Evolutionary conservation across 2,113 vertebrate genomes (phyloP), one percentile per base, ranked within the genome.

Genomic region (Gobiocypris rarus): DNA sequence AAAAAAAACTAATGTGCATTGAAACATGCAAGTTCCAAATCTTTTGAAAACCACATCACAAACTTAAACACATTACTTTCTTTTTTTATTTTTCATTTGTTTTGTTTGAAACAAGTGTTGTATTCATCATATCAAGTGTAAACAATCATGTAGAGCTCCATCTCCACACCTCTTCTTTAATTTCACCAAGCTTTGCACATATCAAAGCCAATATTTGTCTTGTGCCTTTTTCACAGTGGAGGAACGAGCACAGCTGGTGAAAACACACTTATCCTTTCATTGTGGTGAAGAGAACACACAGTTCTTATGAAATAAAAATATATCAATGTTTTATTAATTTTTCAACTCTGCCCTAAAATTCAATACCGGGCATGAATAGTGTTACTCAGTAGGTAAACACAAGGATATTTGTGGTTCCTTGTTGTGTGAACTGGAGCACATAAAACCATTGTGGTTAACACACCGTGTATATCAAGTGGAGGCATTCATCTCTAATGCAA

Each of bases 181-280:
- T 69, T 78, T 56, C 43, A 28, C 14, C n/a, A 19, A 26, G 45
- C 43, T 50, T 59, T 61, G 41, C 52, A 61, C 28, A 59, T 31
- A 74, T 34, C 9, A 81, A 85, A 81, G 65, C 24, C 50, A 67
- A 85, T 81, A 85, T 85, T 81, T 65, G 43, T 74, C 19, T 28
- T 45, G 58, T 56, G 9, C 52, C 2, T 52, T 50, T 41, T 52
- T 26, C 45, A 50, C 69, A 81, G 13, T 13, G 31, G 28, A 52
- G 31, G 48, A 50, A 52, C 10, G 24, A 67, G 48, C 14, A 45
- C 65, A 81, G 71, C 74, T 54, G 74, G 74, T 69, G 3, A 41
- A 28, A 26, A 63, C n/a, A 65, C 19, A 75, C 24, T 45, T 38
- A 38, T 45, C 7, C 75, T 59, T 24, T 69, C 79, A 24, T 9